Conservation (phyloP, 2,888 invertebrate species). For the Eilema griseolum region DNA sequence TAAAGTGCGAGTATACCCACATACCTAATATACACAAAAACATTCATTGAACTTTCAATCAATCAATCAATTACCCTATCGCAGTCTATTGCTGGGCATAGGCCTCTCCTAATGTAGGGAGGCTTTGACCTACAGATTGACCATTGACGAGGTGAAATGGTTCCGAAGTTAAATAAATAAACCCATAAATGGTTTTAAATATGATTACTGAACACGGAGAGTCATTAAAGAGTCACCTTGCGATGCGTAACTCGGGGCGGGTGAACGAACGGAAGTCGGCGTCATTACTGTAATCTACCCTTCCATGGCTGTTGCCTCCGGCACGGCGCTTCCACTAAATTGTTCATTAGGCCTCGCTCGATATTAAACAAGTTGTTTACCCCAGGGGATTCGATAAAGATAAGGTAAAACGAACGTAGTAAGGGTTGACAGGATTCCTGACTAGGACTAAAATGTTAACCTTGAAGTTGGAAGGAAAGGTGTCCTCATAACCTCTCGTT, state of each 20-base stretch:
- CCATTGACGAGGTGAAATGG: neutral
- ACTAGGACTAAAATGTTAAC: neutral
- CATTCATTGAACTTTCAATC: too few relatives aligned
- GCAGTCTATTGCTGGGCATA: too few relatives aligned
- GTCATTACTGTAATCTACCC: conserved; percentile 51
- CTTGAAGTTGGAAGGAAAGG: neutral
- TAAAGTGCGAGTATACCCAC: too few relatives aligned
- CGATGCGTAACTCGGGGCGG: conserved; percentile 32
- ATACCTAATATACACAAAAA: too few relatives aligned
- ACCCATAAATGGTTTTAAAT: neutral
- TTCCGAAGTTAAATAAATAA: neutral
- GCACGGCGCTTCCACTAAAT: conserved; percentile 34
- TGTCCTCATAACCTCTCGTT: too few relatives aligned
- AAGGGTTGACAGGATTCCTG: neutral
- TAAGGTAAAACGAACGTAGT: neutral
- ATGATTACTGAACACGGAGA: neutral
- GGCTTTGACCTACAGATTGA: too few relatives aligned
- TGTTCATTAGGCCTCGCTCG: conserved; percentile 26
- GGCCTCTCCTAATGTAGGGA: too few relatives aligned
- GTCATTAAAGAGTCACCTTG: conserved; percentile 26
- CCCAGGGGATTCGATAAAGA: neutral
- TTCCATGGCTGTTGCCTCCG: conserved; percentile 23
- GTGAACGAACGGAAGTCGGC: conserved; percentile 55
- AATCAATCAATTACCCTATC: too few relatives aligned
- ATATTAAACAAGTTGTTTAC: conserved; percentile 29